Evolutionary conservation across 2,888 invertebrate genomes (phyloP).

Genomic region (Cabera pusaria): DNA sequence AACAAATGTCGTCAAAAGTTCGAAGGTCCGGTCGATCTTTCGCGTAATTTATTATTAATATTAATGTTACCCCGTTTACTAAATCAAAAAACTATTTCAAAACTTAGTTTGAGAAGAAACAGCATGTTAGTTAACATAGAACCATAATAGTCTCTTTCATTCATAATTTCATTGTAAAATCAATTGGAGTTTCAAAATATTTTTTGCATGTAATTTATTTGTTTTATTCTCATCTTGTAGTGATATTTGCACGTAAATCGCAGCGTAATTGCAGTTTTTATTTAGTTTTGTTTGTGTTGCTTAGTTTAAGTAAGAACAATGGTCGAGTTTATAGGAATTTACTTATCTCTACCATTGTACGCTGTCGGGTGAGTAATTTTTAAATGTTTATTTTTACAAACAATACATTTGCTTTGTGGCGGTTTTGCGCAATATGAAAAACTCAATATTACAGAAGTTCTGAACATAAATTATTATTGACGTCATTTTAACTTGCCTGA

Average conservation of each 20-base stretch:
- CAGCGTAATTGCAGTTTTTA: neutral
- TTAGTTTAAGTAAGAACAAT: constrained; percentile 32
- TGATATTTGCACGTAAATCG: constrained; percentile 5
- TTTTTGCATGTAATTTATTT: constrained; percentile 9
- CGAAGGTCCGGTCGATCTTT: constrained; percentile 23
- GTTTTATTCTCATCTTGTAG: no score
- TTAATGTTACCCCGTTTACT: neutral
- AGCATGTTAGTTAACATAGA: constrained; percentile 20
- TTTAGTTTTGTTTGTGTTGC: constrained; percentile 26
- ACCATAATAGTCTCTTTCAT: no score
- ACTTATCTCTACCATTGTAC: constrained; percentile 57
- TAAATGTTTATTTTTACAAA: constrained; percentile 13
- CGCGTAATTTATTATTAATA: constrained; percentile 15
- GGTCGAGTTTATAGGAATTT: constrained; percentile 48
- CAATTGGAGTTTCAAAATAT: no score
- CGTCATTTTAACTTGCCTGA: no score
- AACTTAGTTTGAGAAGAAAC: constrained; percentile 25
- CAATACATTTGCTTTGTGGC: neutral
- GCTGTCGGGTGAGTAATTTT: constrained; percentile 52
- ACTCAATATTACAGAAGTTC: no score
- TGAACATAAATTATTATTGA: no score
- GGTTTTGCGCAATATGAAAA: no score
- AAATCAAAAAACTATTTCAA: no score
- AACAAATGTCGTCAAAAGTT: constrained; percentile 30
- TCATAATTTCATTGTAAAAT: no score